Evolutionary conservation across 2,113 vertebrate species (phyloP).

Genomic region (Leuciscus idus): DNA sequence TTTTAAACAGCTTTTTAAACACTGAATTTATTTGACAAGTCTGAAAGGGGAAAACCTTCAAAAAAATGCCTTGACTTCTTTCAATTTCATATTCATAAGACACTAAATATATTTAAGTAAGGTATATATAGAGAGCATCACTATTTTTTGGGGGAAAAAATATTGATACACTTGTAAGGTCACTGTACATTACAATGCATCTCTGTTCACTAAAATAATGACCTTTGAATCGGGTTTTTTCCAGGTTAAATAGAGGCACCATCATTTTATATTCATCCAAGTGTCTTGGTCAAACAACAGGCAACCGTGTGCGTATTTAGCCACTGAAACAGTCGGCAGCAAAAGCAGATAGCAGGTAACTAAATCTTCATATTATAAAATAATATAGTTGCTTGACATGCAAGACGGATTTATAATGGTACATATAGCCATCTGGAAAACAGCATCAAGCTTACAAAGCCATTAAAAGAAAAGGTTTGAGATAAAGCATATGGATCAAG

Average conservation of each 20-base stretch:
- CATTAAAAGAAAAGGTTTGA: slow-evolving; percentile 46
- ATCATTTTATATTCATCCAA: background rate
- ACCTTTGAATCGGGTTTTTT: background rate
- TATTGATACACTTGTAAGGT: too few relatives aligned
- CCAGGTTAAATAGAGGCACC: background rate
- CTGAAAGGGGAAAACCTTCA: background rate
- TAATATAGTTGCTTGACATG: slow-evolving; percentile 32
- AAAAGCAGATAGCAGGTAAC: slow-evolving; percentile 8
- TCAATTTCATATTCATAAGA: background rate
- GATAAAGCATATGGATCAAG: slow-evolving; percentile 43
- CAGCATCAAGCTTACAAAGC: slow-evolving; percentile 35
- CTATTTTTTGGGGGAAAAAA: too few relatives aligned
- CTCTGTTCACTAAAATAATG: background rate
- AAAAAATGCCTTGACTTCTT: background rate
- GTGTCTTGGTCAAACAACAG: slow-evolving; percentile 7
- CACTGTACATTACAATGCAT: background rate
- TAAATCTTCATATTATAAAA: slow-evolving; percentile 1
- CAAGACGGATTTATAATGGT: slow-evolving; percentile 40
- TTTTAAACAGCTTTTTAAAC: background rate
- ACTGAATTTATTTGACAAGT: background rate
- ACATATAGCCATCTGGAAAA: slow-evolving; percentile 47
- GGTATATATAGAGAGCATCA: too few relatives aligned
- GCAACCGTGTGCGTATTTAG: background rate
- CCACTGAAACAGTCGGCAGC: background rate
- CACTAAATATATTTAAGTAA: too few relatives aligned